Percentiles rank a stretch among this genome's conserved stretches.
Evolutionary conservation across 2,797 vertebrate genomes (phyloP).

Genomic region (Pogoniulus pusillus): DNA sequence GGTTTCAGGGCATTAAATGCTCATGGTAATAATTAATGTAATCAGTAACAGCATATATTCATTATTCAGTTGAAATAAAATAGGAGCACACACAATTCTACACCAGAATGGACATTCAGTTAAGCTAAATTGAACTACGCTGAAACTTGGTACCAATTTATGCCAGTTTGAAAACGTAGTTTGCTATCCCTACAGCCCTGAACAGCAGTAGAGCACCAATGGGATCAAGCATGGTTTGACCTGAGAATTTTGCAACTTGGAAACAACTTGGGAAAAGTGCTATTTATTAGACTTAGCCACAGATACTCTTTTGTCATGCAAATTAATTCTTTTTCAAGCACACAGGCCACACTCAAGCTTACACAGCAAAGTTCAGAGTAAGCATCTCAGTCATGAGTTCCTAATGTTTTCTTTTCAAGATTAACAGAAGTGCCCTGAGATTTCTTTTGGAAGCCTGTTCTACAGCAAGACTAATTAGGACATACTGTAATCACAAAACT

Average conservation of each 20-base stretch:
- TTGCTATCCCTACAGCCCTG: neutral
- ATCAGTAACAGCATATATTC: neutral
- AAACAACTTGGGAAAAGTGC: neutral
- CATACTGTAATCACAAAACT: neutral
- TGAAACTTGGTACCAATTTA: neutral
- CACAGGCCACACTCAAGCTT: neutral
- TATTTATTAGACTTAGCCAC: neutral
- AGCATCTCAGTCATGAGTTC: neutral
- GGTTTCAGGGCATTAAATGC: slow-evolving; percentile 11
- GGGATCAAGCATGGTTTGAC: neutral
- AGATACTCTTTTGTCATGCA: neutral
- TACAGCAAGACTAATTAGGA: slow-evolving; percentile 24
- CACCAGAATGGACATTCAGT: neutral
- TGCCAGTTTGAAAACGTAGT: neutral
- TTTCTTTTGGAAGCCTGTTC: slow-evolving; percentile 32
- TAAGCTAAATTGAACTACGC: neutral
- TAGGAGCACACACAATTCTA: neutral
- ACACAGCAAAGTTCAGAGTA: neutral
- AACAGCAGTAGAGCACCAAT: neutral
- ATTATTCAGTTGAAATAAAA: neutral
- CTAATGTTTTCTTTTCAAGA: slow-evolving; percentile 37
- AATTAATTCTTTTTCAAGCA: neutral
- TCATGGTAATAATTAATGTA: slow-evolving; percentile 13
- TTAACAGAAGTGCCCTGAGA: slow-evolving; percentile 20
- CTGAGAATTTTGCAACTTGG: neutral